These are phyloP conservation scores for Paguma larvata DNA, from an alignment of 2,797 vertebrate genomes.

Conservation along the genomic window DNA sequence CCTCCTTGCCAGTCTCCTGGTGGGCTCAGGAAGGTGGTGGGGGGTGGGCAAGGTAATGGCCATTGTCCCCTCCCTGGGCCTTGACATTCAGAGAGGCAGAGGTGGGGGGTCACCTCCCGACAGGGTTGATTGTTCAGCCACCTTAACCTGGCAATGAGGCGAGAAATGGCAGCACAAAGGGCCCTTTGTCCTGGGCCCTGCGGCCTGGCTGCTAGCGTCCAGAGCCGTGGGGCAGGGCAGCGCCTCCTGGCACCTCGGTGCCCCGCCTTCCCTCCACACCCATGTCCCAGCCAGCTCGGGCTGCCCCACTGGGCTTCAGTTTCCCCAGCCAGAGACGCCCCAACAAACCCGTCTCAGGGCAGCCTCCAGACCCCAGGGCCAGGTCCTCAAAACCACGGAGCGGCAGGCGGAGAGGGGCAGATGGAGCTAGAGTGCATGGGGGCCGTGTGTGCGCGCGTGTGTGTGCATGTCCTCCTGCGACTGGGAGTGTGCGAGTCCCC, in stretches of 20 bases:
- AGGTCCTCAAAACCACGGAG: background rate
- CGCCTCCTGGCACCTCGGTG: background rate
- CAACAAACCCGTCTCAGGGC: background rate
- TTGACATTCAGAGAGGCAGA: background rate
- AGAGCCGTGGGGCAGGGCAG: background rate
- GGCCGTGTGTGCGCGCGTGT: accelerated
- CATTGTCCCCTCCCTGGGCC: background rate
- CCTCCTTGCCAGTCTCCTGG: slow-evolving; percentile 8
- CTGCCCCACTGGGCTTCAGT: background rate
- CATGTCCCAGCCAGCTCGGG: slow-evolving; percentile 31
- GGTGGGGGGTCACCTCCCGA: slow-evolving; percentile 67
- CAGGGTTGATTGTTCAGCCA: slow-evolving; percentile 75
- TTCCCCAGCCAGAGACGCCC: background rate
- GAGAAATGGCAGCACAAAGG: slow-evolving; percentile 82
- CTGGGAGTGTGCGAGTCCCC: no score
- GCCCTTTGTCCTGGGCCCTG: slow-evolving; percentile 85
- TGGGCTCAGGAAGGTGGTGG: accelerated
- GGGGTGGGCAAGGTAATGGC: background rate
- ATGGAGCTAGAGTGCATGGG: background rate
- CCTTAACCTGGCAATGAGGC: slow-evolving; percentile 84
- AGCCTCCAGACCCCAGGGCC: background rate
- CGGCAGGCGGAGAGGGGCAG: accelerated
- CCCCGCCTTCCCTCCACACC: background rate
- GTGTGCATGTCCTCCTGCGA: background rate
- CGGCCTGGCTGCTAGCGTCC: slow-evolving; percentile 75